Base-by-base conservation (phyloP, 2,113 vertebrate genomes). In the Arenaria interpres region DNA sequence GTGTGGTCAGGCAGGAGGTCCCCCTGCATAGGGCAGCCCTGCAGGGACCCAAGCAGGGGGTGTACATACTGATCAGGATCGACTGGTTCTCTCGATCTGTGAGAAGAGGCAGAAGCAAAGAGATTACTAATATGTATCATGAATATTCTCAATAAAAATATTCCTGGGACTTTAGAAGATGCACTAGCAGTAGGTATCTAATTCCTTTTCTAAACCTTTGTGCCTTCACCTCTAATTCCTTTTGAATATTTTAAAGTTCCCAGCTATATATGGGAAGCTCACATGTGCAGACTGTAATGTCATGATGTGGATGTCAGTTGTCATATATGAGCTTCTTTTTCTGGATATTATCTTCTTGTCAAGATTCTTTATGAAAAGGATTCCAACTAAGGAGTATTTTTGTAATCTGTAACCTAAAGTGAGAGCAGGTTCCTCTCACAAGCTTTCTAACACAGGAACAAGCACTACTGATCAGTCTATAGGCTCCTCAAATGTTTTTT, bases 341-440 rank as follows among this genome's bases (percentile, higher is more conserved):
- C 13, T n/a, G n/a, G 7, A 30, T 62, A 69, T 48, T 83, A 7
- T 62, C 13, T 54, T 76, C 24, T 22, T 30, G 8, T 39, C 33
- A 68, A 46, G 19, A 2, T 37, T 75, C 8, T 30, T 37, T 60
- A 24, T 33, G 20, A 46, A 60, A 56, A 56, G 17, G 5, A 27
- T 10, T 77, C 25, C 30, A 71, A 7, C 54, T 99, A 98, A 32
- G 98, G 97, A 50, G 98, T 98, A 77, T 98, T 99, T 98, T 98
- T 98, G 12, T 63, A 43, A 33, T 53, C 22, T 69, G 10, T 62
- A 48, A 21, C 6, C 33, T 62, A 25, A 60, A 24, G 30, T 54
- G 24, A n/a, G 3, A 56, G 5, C 9, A 23, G 6, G 30, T 63
- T 20, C 8, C 62, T 90, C 46, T 46, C 24, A 39, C 20, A 68